Conservation (phyloP, 53 echinoderm and acorn worm species). For the Hippasteria phrygiana region DNA sequence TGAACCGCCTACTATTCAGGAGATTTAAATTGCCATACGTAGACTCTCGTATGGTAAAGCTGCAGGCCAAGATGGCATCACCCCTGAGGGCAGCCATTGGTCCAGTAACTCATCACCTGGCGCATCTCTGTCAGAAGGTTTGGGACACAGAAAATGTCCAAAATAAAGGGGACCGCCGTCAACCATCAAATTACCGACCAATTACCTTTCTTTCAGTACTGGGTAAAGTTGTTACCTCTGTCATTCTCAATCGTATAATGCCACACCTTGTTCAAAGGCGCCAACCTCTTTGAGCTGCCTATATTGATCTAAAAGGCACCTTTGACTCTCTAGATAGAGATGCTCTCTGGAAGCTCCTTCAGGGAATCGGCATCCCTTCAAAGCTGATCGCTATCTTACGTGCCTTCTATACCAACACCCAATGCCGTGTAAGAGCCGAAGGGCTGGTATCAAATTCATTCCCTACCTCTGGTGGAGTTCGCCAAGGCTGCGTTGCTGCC, state of each 20-base stretch:
- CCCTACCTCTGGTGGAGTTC: background rate
- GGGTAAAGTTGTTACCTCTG: background rate
- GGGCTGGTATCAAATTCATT: background rate
- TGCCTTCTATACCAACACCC: background rate
- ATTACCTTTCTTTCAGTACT: background rate
- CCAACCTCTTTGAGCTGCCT: conserved; percentile 11
- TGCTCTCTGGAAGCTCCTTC: conserved; percentile 23
- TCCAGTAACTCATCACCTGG: background rate
- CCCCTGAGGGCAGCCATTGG: background rate
- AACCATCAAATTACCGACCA: background rate
- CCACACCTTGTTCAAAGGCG: background rate
- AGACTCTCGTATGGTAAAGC: background rate
- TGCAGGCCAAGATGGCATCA: background rate
- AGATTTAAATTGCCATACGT: background rate
- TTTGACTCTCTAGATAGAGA: conserved; percentile 13
- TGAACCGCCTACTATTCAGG: background rate
- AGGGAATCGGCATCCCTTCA: background rate
- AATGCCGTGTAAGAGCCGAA: background rate
- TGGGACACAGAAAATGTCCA: background rate
- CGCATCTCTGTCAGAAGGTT: background rate
- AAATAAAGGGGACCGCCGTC: background rate
- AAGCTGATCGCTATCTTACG: background rate
- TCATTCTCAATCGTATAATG: background rate
- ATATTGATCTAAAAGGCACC: background rate
- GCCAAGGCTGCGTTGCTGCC: background rate